A percentile compares a stretch with the other conserved stretches of the same genome.
Conservation (phyloP, 2,113 vertebrate genomes). For the Ailuropoda melanoleuca region DNA sequence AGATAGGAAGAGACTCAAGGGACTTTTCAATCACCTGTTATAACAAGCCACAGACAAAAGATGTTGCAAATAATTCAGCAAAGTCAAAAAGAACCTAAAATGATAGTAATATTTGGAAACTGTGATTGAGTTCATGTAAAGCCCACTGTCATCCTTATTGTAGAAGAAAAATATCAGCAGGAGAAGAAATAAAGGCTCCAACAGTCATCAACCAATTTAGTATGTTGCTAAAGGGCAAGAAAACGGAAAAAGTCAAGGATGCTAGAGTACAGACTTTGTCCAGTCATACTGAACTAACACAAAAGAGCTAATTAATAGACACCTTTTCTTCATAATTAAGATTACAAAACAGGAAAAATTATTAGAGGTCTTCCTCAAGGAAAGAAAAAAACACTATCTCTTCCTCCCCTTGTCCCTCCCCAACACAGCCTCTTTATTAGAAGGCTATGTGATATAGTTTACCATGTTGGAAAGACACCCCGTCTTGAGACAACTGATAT, state of each 20-base stretch:
- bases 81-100: slow-evolving; percentile 11
- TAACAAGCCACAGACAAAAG: slow-evolving; percentile 23
- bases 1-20: slow-evolving; percentile 17
- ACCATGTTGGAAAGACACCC: background rate
- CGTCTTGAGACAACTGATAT: background rate
- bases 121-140: background rate
- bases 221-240: background rate
- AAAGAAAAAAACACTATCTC: background rate
- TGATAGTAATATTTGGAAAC: slow-evolving; percentile 15
- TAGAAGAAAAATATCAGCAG: slow-evolving; percentile 29
- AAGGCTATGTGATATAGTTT: background rate
- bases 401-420: background rate
- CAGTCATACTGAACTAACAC: background rate
- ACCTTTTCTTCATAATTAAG: slow-evolving; percentile 42
- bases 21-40: slow-evolving; percentile 27
- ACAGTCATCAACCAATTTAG: background rate
- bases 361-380: background rate
- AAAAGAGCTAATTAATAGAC: background rate
- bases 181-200: slow-evolving; percentile 28
- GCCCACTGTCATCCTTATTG: background rate
- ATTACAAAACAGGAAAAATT: slow-evolving; percentile 28
- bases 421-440: background rate
- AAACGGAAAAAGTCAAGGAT: background rate
- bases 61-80: slow-evolving; percentile 36
- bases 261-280: background rate